These are phyloP conservation scores for Drosophila borborema DNA, from an alignment of 2,888 invertebrate species.

Conservation along the genomic window DNA sequence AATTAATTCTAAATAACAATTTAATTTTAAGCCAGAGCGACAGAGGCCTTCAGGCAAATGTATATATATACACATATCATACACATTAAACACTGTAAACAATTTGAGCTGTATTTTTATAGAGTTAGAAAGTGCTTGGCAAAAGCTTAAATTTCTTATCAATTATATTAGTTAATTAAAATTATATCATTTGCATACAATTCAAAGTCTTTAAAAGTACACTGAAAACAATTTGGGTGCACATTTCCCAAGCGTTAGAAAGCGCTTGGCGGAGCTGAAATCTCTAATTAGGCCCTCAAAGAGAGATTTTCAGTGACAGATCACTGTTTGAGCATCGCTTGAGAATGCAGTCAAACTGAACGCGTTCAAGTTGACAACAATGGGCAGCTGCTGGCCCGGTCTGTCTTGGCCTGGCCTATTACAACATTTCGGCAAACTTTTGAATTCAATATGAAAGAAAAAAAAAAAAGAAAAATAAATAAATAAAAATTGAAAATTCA, in stretches of 20 bases:
- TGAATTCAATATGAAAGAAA: conserved; percentile 19
- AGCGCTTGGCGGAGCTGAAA: background rate
- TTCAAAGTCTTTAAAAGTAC: background rate
- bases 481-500: conserved; percentile 18
- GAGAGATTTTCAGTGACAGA: conserved; percentile 7
- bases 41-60: too few species aligned
- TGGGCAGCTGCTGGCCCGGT: conserved; percentile 5
- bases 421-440: conserved; percentile 67
- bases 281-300: background rate
- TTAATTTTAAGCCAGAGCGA: too few species aligned
- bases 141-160: background rate
- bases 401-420: conserved; percentile 25
- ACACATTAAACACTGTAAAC: background rate
- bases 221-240: background rate
- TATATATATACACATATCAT: background rate
- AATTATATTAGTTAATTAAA: too few species aligned
- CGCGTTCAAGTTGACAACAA: conserved; percentile 17
- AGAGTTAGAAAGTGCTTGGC: background rate
- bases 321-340: conserved; percentile 14
- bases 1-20: too few species aligned
- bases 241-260: background rate
- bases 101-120: background rate
- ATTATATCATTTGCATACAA: background rate
- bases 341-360: conserved; percentile 27
- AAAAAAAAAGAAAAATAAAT: background rate